Evolutionary conservation across 2,797 vertebrate genomes (phyloP).

Genomic region (Chelon auratus): DNA sequence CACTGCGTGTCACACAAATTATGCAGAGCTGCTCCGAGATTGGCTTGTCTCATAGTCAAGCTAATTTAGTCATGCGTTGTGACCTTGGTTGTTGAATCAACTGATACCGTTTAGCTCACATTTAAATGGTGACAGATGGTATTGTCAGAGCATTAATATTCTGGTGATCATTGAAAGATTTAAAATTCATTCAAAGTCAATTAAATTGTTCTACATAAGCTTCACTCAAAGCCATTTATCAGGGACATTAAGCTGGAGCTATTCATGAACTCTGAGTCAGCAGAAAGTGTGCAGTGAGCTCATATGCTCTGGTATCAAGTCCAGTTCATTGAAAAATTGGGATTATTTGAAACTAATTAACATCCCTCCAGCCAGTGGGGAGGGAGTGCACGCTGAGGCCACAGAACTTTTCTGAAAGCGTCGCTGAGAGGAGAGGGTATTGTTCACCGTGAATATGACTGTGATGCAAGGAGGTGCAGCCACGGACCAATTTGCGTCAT

Average conservation of each 20-base stretch:
- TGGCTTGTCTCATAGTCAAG: constrained; percentile 10
- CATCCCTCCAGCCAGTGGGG: constrained; percentile 40
- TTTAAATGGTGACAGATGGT: constrained; percentile 1
- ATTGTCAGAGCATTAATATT: constrained; percentile 1
- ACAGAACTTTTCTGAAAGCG: constrained; percentile 39
- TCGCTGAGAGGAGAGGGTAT: constrained; percentile 19
- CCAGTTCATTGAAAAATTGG: constrained; percentile 33
- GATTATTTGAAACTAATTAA: constrained; percentile 63
- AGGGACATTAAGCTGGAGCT: constrained; percentile 36
- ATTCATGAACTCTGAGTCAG: constrained; percentile 60
- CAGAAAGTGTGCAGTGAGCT: constrained; percentile 35
- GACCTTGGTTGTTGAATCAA: constrained; percentile 16
- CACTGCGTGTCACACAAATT: neutral
- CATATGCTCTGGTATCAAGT: constrained; percentile 32
- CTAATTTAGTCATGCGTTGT: constrained; percentile 18
- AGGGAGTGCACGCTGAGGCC: constrained; percentile 44
- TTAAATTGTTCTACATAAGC: constrained; percentile 24
- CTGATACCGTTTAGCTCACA: constrained; percentile 17
- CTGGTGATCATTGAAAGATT: constrained; percentile 22
- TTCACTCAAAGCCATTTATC: constrained; percentile 30
- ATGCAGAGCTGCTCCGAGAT: constrained; percentile 10
- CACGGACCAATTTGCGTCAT: constrained; percentile 10
- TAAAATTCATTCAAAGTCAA: constrained; percentile 29
- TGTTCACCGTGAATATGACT: neutral
- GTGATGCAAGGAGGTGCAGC: constrained; percentile 21